A percentile compares a stretch with the other conserved stretches of the same genome.
Evolutionary conservation across 1,140 invertebrate genomes (phyloP).

Genomic region (Eriocheir sinensis): DNA sequence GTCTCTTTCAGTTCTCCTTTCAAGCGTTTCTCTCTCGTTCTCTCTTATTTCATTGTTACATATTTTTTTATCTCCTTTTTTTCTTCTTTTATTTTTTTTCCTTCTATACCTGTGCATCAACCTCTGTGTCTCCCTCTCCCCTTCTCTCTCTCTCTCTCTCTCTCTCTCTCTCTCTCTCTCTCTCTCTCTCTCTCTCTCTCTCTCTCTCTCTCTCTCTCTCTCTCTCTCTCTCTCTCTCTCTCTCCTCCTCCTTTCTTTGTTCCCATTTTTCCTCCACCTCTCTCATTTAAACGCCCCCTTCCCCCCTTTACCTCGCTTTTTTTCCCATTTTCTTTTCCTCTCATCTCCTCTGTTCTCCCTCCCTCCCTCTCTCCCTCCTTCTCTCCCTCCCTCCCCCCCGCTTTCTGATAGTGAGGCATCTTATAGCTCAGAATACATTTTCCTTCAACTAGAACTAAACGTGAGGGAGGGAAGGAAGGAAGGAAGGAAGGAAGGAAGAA

Average conservation of each 20-base stretch:
- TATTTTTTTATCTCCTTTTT: background rate
- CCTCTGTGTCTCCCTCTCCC: background rate
- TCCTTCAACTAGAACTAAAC: background rate
- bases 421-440: background rate
- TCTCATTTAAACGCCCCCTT: background rate
- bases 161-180: background rate
- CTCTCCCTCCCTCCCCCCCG: background rate
- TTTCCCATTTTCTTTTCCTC: background rate
- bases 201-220: background rate
- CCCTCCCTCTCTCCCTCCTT: background rate
- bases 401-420: too few relatives aligned
- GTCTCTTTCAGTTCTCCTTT: background rate
- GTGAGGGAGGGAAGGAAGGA: background rate
- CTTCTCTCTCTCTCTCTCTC: background rate
- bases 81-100: too few relatives aligned
- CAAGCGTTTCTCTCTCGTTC: background rate
- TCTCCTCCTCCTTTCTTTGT: background rate
- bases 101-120: too few relatives aligned
- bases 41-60: background rate
- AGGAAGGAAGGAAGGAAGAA: background rate
- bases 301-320: background rate
- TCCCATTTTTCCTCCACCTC: background rate
- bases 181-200: background rate
- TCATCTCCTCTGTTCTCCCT: background rate
- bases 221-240: background rate